Conservation (phyloP, 2,113 vertebrate genomes). For the Gallinago jamesoni region DNA sequence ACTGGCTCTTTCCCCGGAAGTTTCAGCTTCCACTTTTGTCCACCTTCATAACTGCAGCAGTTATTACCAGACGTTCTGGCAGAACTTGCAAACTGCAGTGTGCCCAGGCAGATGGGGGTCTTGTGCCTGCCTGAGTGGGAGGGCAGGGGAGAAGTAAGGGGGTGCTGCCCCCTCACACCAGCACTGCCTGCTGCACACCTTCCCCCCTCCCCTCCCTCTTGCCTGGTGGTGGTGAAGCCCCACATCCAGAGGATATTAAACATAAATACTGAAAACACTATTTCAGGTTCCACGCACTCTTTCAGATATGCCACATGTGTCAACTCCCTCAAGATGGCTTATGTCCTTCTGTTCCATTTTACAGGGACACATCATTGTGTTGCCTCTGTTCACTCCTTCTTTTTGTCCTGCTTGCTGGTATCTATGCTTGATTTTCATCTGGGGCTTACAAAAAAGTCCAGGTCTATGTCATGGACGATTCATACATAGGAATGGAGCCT, state of each 20-base stretch:
- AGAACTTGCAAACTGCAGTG: accelerated
- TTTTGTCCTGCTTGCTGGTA: not conserved
- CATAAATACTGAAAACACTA: accelerated
- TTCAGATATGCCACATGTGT: not conserved
- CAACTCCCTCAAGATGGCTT: not conserved
- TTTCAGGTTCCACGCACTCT: not conserved
- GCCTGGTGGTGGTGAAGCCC: not conserved
- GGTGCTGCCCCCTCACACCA: accelerated
- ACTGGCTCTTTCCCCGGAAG: accelerated
- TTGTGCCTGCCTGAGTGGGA: not conserved
- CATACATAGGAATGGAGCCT: not conserved
- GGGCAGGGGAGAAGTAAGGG: not conserved
- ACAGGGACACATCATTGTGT: accelerated
- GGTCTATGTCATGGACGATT: not conserved
- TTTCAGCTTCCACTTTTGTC: not conserved
- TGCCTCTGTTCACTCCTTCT: not conserved
- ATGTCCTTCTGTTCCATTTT: not conserved
- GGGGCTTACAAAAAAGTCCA: not conserved
- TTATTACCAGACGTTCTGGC: not conserved
- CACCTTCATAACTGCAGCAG: not conserved
- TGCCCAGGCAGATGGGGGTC: not conserved
- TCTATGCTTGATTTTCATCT: not conserved
- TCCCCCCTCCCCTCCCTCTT: no score
- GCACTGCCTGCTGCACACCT: not conserved
- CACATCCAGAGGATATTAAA: not conserved